A percentile compares a stretch with the other conserved stretches of the same genome.
These are phyloP conservation scores for Macrobrachium nipponense DNA, from an alignment of 1,140 invertebrate genomes.

Conservation along the genomic window DNA sequence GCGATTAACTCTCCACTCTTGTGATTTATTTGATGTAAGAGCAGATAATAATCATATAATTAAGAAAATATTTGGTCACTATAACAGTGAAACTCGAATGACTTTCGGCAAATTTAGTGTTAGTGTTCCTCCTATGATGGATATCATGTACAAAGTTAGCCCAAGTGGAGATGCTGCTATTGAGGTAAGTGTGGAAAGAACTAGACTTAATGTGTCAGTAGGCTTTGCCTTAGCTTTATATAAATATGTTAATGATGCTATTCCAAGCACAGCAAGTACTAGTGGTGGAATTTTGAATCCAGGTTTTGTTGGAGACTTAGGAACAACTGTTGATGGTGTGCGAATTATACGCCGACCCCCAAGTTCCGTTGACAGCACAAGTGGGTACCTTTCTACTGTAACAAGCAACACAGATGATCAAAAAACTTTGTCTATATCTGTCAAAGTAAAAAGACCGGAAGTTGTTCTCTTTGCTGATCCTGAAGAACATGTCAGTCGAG, in stretches of 20 bases:
- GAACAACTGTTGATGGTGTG: conserved; percentile 52
- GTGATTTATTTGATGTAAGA: conserved; percentile 80
- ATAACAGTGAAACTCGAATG: conserved; percentile 36
- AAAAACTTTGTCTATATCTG: conserved; percentile 75
- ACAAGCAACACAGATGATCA: conserved; percentile 54
- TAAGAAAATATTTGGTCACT: conserved; percentile 70
- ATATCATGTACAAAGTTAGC: conserved; percentile 59
- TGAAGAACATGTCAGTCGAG: conserved; percentile 77
- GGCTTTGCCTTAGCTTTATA: conserved; percentile 53
- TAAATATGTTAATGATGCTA: conserved; percentile 60
- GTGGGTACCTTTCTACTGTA: conserved; percentile 73
- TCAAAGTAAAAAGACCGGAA: conserved; percentile 82
- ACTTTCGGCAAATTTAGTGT: conserved; percentile 52
- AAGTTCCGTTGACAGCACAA: conserved; percentile 73
- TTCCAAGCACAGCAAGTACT: conserved; percentile 54
- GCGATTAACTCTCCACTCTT: conserved; percentile 78
- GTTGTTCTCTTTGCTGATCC: conserved; percentile 81
- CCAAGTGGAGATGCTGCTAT: conserved; percentile 60
- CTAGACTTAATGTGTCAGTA: conserved; percentile 58
- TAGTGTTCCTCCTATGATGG: conserved; percentile 59
- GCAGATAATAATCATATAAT: conserved; percentile 75
- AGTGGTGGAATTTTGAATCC: conserved; percentile 60
- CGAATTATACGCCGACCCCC: conserved; percentile 64
- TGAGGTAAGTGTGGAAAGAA: conserved; percentile 61
- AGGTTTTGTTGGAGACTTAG: conserved; percentile 60